Evolutionary conservation across 1,140 invertebrate species (phyloP), one percentile per base, ranked within the genome.

Genomic region (Hirudo medicinalis): DNA sequence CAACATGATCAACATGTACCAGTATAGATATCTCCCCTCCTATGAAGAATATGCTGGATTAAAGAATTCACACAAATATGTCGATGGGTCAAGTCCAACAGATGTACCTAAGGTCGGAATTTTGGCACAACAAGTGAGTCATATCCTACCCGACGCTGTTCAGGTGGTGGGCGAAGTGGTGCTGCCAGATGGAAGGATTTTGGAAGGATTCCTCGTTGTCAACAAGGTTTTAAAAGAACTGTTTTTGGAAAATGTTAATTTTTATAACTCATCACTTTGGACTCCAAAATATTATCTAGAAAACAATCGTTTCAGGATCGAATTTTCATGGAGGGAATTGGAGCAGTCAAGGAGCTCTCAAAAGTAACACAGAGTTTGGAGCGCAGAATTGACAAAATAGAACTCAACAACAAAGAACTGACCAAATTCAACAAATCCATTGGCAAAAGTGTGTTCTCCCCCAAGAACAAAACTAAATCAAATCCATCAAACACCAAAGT

Each of bases 281-380:
- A 49, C 43, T 36, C 32, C 32, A 49, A 5, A 15, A 49, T 2
- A 49, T 49, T 49, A 49, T 49, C 15, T 49, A 49, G 9, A 49
- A 49, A 15, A 9, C 43, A 49, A 49, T 49, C 43, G 43, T 68
- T 79, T 75, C 76, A 79, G 79, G 79, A 82, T 71, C 78, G 80
- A 49, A 78, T 83, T 77, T 94, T 94, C 78, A 96, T 97, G 92
- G 93, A 97, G 80, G 95, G 94, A 78, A 87, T 97, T 9, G 94
- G 94, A 2, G 93, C 94, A 11, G 93, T 97, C 0, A 95, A 97
- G 81, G 93, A 96, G 81, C 82, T 97, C 72, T 93, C 91, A 80
- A 94, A 94, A 82, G 89, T 96, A 22, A 96, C 93, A 0, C 90
- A 91, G 60, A 91, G 92, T 78, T 84, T 97, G 72, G 92, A 95